Base-by-base conservation (phyloP, 2,797 vertebrate species). In the Labroides dimidiatus region DNA sequence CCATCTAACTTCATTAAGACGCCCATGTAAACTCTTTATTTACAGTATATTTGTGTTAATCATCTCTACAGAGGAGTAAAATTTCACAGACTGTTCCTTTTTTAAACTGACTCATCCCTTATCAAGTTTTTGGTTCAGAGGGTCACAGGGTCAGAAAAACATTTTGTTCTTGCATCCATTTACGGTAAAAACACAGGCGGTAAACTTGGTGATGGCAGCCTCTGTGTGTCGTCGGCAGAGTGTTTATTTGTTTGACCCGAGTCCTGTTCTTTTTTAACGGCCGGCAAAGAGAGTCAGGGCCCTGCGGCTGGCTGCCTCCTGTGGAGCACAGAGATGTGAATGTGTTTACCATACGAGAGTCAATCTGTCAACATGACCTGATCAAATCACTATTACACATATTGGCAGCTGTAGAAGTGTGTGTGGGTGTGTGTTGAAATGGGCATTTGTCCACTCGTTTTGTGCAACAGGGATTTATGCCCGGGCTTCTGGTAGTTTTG, bases 351-450 rank as follows among this genome's bases (percentile, higher is more conserved):
- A 65, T 86, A 72, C 81, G 77, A 82, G 66, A 64, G 70, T 84
- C 12, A 59, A 79, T 90, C 86, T 90, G 92, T 92, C 92, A 92
- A 90, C 89, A 88, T 79, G 78, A 89, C 89, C 90, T 78, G 91
- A 90, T 93, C 78, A 90, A 90, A 91, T 82, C 86, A 70, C 78
- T 85, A 57, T 87, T 86, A 89, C 82, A 84, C 80, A 75, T 77
- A 77, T 84, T 85, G 84, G 85, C 88, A 86, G 78, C 44, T 23
- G 39, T 58, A 48, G 44, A 33, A 20, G 36, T 15, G 16, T 51
- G 50, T 36, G n/a, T 64, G 48, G 64, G 59, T 30, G 49, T 50
- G 41, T 37, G 13, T 73, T 57, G 74, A 64, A 52, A 1, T 68
- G 59, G 56, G 70, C 60, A 67, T 69, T 75, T 78, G 74, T 71